A percentile compares a stretch with the other conserved stretches of the same genome.
Evolutionary conservation across 2,888 invertebrate species (phyloP).

Genomic region (Ariolimax columbianus): DNA sequence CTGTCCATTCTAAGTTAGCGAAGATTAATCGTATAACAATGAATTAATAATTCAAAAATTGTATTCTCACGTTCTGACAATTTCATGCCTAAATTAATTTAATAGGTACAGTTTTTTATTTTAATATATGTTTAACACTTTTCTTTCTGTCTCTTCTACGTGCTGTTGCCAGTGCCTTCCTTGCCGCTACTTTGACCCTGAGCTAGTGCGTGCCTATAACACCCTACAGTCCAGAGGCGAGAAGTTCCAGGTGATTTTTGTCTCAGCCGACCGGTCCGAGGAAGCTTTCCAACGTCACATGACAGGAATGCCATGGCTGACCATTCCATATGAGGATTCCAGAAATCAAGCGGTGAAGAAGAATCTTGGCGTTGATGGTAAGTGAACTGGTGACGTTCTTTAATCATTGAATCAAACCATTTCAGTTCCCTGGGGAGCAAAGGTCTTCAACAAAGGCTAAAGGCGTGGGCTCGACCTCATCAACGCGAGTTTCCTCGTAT

Average conservation of each 20-base stretch:
- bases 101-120: too few species aligned
- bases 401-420: too few species aligned
- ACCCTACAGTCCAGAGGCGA: conserved; percentile 84
- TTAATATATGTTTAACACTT: background rate
- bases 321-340: conserved; percentile 85
- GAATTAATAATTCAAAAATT: too few species aligned
- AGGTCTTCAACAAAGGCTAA: too few species aligned
- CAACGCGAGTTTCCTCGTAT: too few species aligned
- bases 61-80: too few species aligned
- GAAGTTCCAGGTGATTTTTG: conserved; percentile 89
- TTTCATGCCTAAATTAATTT: too few species aligned
- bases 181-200: conserved; percentile 89
- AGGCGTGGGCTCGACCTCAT: too few species aligned
- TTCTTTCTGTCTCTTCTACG: background rate
- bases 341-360: conserved; percentile 86
- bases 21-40: too few species aligned
- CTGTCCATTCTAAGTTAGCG: too few species aligned
- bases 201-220: conserved; percentile 86
- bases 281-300: conserved; percentile 88
- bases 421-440: too few species aligned
- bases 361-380: conserved; percentile 87
- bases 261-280: conserved; percentile 91
- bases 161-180: conserved; percentile 86
- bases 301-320: conserved; percentile 87
- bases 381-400: too few species aligned